phyloP scores from a whole-genome alignment of 1,140 invertebrate species.

The Drosophila bifasciata region DNA sequence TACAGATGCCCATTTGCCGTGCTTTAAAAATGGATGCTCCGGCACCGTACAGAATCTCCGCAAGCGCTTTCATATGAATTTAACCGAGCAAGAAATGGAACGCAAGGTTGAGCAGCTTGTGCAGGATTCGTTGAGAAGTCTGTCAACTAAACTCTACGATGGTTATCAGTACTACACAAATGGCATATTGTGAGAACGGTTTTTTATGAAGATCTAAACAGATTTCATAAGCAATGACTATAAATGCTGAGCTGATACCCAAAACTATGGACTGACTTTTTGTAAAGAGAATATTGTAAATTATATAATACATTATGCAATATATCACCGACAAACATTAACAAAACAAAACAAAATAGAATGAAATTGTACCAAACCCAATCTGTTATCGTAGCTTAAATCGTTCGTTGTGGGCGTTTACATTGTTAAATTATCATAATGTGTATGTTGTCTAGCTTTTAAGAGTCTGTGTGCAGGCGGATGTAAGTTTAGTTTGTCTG shows the following conservation, averaged over 20 bases:
- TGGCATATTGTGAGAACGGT: conserved; percentile 91
- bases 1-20: conserved; percentile 97
- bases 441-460: conserved; percentile 74
- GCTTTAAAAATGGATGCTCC: conserved; percentile 94
- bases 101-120: conserved; percentile 96
- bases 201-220: conserved; percentile 83
- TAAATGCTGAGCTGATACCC: conserved; percentile 63
- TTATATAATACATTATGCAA: conserved; percentile 43
- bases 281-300: conserved; percentile 59
- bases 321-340: conserved; percentile 32
- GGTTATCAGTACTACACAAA: conserved; percentile 99
- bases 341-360: conserved; percentile 23
- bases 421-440: conserved; percentile 66
- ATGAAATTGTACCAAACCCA: conserved; percentile 68
- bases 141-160: conserved; percentile 99
- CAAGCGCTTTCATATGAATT: conserved; percentile 96
- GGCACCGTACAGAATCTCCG: conserved; percentile 94
- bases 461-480: conserved; percentile 62
- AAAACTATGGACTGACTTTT: conserved; percentile 77
- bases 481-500: conserved; percentile 64
- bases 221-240: conserved; percentile 6
- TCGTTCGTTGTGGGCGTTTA: conserved; percentile 64
- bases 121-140: conserved; percentile 96
- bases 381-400: conserved; percentile 75
- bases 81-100: conserved; percentile 98